Evolutionary conservation across 2,888 invertebrate genomes (phyloP).

Genomic region (Calliopum simillimum): DNA sequence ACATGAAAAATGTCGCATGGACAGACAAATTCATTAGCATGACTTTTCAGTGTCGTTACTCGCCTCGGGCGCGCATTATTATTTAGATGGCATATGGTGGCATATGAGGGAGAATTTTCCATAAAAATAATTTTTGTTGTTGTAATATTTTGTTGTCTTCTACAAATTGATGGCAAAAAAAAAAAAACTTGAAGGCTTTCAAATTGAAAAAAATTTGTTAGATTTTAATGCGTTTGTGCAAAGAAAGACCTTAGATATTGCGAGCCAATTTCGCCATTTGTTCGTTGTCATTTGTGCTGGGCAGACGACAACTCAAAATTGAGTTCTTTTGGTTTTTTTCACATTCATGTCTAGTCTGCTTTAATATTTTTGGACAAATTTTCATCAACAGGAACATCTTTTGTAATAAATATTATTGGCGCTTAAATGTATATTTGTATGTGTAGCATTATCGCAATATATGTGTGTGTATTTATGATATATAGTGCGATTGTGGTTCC

Average conservation of each 20-base stretch:
- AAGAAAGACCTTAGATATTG: constrained; percentile 17
- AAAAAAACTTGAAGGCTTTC: constrained; percentile 13
- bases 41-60: constrained; percentile 7
- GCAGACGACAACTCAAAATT: not conserved
- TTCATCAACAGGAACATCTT: not conserved
- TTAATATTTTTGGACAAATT: not conserved
- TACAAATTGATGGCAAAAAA: constrained; percentile 26
- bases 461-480: too few species aligned
- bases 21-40: constrained; percentile 17
- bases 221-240: not conserved
- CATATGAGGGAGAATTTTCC: not conserved
- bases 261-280: constrained; percentile 10
- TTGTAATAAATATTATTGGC: too few species aligned
- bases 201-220: not conserved
- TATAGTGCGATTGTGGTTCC: not conserved
- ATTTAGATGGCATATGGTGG: too few species aligned
- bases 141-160: constrained; percentile 30
- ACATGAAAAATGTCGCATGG: too few species aligned
- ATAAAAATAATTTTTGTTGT: constrained; percentile 39
- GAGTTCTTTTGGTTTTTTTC: not conserved
- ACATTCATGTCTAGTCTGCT: not conserved
- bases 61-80: not conserved
- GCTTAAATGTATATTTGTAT: too few species aligned
- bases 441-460: too few species aligned
- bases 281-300: constrained; percentile 17